Evolutionary conservation across 2,888 invertebrate species (phyloP), one percentile per base, ranked within the genome.

Genomic region (Cinara cedri): DNA sequence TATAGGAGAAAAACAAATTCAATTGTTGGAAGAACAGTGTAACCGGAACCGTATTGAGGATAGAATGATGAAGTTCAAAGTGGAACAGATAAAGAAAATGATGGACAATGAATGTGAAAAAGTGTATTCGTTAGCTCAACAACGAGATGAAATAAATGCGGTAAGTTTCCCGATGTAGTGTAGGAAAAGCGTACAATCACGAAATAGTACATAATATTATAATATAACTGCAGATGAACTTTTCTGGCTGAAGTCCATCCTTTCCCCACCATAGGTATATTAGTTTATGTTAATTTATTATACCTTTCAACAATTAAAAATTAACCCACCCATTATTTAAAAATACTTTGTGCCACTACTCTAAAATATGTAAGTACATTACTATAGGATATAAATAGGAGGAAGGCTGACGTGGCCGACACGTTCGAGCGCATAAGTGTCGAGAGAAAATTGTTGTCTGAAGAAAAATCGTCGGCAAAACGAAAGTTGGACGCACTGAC

Each of bases 121-220:
- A 83, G 90, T 91, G 16, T 92, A 89, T 85, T 88, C 88, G 82
- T 86, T 93, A 76, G 91, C 92, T 83, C 90, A 89, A 84, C 91
- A 92, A 84, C 89, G 90, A 46, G 85, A 92, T 72, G 90, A 91
- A 84, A 87, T 94, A 11, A 91, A 92, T 83, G 90, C 90, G 83
- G 92, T 92, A 84, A 87, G 87, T 85, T 60, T 46, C 34, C 34
- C 34, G 34, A 34, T 34, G 34, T 34, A 42, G 26, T 3, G 8
- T 1, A 46, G 14, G n/a, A n/a, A n/a, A n/a, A n/a, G n/a, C n/a
- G n/a, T n/a, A n/a, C n/a, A n/a, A n/a, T n/a, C 3, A 42, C 3
- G n/a, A 16, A 51, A 16, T 4, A 4, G n/a, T n/a, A n/a, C n/a
- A 51, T 13, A 49, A 49, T 49, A 49, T 13, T 13, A 49, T 13